Evolutionary conservation across 2,888 invertebrate species (phyloP), one percentile per base, ranked within the genome.

Genomic region (Hermaeophaga mercurialis): DNA sequence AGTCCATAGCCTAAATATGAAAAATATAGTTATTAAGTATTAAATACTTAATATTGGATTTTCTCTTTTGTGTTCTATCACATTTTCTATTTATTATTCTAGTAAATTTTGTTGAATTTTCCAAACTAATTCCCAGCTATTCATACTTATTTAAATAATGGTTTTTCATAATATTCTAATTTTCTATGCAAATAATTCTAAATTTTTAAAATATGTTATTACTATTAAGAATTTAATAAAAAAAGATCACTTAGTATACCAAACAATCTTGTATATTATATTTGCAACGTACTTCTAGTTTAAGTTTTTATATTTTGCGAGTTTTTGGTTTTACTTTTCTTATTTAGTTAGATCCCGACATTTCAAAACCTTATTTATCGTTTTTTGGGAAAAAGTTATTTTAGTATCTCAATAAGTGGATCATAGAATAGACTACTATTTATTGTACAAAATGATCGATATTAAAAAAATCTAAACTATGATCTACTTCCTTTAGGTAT

Each of bases 241-340:
- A 31, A 31, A 31, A n/a, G 12, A 31, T 31, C 31, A 31, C 31
- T 31, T n/a, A 3, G 1, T 3, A 1, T 31, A 28, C 5, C n/a
- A 8, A 28, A 22, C n/a, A 28, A 28, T 28, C 7, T 31, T 62
- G 59, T 64, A 64, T 65, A 61, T 65, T 61, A 60, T 54, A 52
- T 59, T 58, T 55, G 58, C 61, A 58, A 53, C 63, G 66, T 69
- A 66, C 64, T 65, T 64, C 53, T 64, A 64, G 62, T 58, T 63
- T 54, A 54, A 18, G 52, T 41, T 46, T 47, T 57, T 53, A 55
- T 45, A 28, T 54, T 47, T 43, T 48, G 56, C 50, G 54, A 56
- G 49, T 49, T 58, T 54, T 52, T 43, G 44, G 18, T 50, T 50
- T 50, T 50, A 33, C 43, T 50, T 50, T 41, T 49, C 17, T 38